phyloP scores from a whole-genome alignment of 2,797 vertebrate species.

The Coilia nasus region DNA sequence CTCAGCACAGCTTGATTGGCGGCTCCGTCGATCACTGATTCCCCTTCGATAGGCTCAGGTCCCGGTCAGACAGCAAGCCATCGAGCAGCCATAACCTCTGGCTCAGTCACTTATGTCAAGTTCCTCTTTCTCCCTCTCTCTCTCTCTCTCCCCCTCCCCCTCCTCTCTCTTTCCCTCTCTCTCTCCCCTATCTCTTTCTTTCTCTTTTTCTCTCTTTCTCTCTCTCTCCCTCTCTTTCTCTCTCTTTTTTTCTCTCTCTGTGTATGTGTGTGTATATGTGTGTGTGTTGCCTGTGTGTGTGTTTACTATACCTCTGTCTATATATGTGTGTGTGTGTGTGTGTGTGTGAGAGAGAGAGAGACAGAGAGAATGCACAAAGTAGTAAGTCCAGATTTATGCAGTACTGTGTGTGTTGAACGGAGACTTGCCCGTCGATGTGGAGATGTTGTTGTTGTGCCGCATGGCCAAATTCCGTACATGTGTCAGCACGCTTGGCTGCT shows the following conservation, averaged over 20 bases:
- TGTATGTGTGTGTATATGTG: too few species aligned
- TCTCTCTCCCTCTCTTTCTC: background rate
- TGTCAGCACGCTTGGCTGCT: background rate
- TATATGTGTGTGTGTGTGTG: too few species aligned
- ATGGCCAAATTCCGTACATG: background rate
- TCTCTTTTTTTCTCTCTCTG: background rate
- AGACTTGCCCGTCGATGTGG: background rate
- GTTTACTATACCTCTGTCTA: too few species aligned
- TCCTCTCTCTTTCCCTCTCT: constrained; percentile 13
- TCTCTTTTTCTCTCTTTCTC: background rate
- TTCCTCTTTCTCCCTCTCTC: constrained; percentile 1
- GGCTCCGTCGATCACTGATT: background rate
- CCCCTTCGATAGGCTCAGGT: background rate
- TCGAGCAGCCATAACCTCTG: background rate
- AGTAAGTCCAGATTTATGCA: too few species aligned
- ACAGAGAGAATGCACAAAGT: too few species aligned
- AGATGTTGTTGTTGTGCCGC: background rate
- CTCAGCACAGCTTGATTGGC: background rate
- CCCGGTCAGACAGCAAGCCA: background rate
- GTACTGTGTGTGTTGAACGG: background rate
- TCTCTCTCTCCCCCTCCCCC: constrained; percentile 27
- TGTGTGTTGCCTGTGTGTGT: too few species aligned
- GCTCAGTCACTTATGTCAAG: background rate
- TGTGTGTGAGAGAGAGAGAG: too few species aligned
- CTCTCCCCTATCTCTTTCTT: background rate